phyloP scores from a whole-genome alignment of 1,140 invertebrate species.

The Apocrypta bakeri region DNA sequence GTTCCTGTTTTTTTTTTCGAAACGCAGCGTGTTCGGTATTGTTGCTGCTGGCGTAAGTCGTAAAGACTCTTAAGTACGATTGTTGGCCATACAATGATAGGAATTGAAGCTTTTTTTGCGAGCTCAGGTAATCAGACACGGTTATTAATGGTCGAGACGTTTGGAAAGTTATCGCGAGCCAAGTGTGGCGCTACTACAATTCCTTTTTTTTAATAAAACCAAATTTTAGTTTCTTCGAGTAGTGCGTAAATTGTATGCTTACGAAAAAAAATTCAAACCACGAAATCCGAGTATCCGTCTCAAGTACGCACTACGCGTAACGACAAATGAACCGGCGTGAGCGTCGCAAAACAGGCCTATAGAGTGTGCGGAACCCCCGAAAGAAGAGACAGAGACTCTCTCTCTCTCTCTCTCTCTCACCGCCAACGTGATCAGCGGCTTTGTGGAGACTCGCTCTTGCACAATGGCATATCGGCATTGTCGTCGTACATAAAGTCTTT shows the following conservation, averaged over 20 bases:
- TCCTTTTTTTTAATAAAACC: not conserved
- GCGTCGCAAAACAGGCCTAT: not conserved
- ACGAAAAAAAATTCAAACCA: not conserved
- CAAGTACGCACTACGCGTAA: not conserved
- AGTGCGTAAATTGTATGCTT: not conserved
- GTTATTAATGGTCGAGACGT: slow-evolving; percentile 5
- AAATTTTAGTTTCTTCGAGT: not conserved
- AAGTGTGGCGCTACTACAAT: not conserved
- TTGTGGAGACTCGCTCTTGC: slow-evolving; percentile 60
- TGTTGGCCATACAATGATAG: slow-evolving; percentile 31
- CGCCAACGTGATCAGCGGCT: slow-evolving; percentile 38
- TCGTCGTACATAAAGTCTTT: slow-evolving; percentile 65
- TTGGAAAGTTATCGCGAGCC: not conserved
- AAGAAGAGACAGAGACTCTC: not conserved
- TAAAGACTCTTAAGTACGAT: slow-evolving; percentile 43
- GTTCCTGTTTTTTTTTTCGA: slow-evolving; percentile 12
- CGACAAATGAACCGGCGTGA: no score
- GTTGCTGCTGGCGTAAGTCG: not conserved
- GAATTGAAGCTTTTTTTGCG: not conserved
- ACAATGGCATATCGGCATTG: slow-evolving; percentile 65
- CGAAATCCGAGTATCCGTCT: not conserved
- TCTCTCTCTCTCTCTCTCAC: no score
- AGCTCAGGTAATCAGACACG: slow-evolving; percentile 1
- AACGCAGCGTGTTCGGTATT: not conserved
- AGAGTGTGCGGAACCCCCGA: not conserved